Percentiles rank a stretch among this genome's conserved stretches.
Conservation (phyloP, 1,140 invertebrate genomes). For the Drosophila orena region DNA sequence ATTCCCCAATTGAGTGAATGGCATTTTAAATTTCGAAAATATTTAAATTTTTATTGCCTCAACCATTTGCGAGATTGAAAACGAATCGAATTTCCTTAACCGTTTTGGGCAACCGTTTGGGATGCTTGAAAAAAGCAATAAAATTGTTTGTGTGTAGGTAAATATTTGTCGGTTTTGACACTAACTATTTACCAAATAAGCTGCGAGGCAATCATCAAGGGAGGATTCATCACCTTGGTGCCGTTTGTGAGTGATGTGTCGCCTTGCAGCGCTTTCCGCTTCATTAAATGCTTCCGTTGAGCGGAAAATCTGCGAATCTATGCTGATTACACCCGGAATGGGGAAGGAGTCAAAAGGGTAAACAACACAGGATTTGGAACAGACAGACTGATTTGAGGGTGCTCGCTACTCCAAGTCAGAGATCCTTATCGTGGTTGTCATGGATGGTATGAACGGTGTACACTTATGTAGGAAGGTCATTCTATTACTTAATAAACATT, state of each 20-base stretch:
- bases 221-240: constrained; percentile 30
- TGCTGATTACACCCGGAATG: constrained; percentile 55
- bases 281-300: constrained; percentile 77
- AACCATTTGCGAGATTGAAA: constrained; percentile 74
- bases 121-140: constrained; percentile 35
- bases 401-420: background rate
- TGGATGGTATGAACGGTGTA: background rate
- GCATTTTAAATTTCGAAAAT: constrained; percentile 74
- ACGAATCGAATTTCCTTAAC: constrained; percentile 36
- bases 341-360: constrained; percentile 39
- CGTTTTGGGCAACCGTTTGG: constrained; percentile 18
- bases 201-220: constrained; percentile 43
- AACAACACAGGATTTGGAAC: constrained; percentile 19
- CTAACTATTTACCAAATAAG: constrained; percentile 65
- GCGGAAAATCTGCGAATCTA: constrained; percentile 65
- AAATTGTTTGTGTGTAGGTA: constrained; percentile 64
- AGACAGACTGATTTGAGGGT: background rate
- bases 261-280: constrained; percentile 67
- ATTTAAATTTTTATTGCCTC: constrained; percentile 79
- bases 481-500: too few relatives aligned
- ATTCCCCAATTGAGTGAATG: constrained; percentile 22
- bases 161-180: constrained; percentile 74
- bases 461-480: background rate
- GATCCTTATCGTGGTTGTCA: background rate
- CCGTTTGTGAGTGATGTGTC: constrained; percentile 43